Evolutionary conservation across 2,888 invertebrate species (phyloP).

Genomic region (Spisula subtruncata): DNA sequence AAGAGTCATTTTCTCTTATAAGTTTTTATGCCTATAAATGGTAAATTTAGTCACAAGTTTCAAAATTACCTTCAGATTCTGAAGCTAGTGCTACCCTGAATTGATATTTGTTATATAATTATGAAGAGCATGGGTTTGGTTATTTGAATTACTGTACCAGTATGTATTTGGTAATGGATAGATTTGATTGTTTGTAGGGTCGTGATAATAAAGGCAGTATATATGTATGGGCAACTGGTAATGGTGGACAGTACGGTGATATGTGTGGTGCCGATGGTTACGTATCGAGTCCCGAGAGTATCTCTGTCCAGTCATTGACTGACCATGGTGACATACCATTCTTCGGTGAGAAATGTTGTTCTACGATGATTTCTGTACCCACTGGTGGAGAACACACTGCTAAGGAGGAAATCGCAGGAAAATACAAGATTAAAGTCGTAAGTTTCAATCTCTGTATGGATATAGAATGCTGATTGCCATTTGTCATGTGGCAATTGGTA

Average conservation of each 20-base stretch:
- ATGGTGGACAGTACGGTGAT: conserved; percentile 85
- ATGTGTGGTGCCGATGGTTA: conserved; percentile 87
- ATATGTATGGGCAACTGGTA: conserved; percentile 87
- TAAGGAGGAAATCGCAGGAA: conserved; percentile 62
- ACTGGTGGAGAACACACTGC: conserved; percentile 77
- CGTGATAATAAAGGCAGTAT: conserved; percentile 84
- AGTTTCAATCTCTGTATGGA: conserved; percentile 49
- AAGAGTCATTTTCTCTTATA: too few species aligned
- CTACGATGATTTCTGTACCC: conserved; percentile 84
- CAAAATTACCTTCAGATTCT: too few species aligned
- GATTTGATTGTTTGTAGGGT: conserved; percentile 74
- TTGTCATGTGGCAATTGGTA: too few species aligned
- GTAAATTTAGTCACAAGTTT: too few species aligned
- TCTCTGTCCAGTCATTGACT: conserved; percentile 84
- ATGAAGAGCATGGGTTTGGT: too few species aligned
- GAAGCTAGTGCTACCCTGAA: too few species aligned
- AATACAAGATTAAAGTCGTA: conserved; percentile 83
- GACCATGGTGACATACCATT: conserved; percentile 82
- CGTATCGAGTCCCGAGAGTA: conserved; percentile 83
- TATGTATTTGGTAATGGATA: not conserved
- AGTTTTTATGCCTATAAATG: too few species aligned
- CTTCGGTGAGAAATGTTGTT: conserved; percentile 86
- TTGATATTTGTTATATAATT: too few species aligned
- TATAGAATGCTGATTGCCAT: too few species aligned
- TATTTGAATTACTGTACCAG: too few species aligned